Conservation (phyloP, 2,888 invertebrate genomes). For the Orgyia antiqua region DNA sequence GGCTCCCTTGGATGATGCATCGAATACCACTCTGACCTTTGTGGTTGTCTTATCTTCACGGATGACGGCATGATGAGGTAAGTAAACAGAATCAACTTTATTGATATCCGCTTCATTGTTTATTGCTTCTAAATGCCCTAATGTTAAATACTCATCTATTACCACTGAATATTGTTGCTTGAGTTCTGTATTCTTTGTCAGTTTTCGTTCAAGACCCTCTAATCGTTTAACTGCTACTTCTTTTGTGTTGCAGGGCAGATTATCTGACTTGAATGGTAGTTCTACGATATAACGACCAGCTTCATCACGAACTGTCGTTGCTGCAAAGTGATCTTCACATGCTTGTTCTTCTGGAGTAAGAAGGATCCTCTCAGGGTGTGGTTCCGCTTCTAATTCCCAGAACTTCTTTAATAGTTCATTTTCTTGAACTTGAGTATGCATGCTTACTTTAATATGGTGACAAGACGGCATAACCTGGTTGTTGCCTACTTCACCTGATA, state of each 20-base stretch:
- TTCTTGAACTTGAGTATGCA: too few species aligned
- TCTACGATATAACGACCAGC: constrained; percentile 20
- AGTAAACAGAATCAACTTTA: constrained; percentile 1
- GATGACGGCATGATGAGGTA: constrained; percentile 1
- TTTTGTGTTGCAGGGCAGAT: constrained; percentile 2
- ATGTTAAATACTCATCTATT: not conserved
- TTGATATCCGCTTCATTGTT: not conserved
- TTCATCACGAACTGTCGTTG: constrained; percentile 10
- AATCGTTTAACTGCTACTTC: not conserved
- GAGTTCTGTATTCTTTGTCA: not conserved
- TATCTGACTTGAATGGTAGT: constrained; percentile 14
- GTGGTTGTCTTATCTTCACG: constrained; percentile 2
- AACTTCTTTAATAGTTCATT: constrained; percentile 6
- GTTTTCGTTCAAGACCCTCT: not conserved
- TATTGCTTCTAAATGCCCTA: not conserved
- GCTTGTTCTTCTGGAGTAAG: constrained; percentile 11
- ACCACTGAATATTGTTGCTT: not conserved
- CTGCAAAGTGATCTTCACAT: constrained; percentile 19
- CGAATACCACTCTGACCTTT: not conserved
- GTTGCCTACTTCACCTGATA: too few species aligned
- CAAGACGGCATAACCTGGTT: too few species aligned
- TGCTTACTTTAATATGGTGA: too few species aligned
- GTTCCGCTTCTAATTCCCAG: constrained; percentile 10
- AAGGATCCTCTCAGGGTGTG: not conserved
- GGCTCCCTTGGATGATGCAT: constrained; percentile 1